phyloP scores from a whole-genome alignment of 2,888 invertebrate genomes.

The Tachina grossa region DNA sequence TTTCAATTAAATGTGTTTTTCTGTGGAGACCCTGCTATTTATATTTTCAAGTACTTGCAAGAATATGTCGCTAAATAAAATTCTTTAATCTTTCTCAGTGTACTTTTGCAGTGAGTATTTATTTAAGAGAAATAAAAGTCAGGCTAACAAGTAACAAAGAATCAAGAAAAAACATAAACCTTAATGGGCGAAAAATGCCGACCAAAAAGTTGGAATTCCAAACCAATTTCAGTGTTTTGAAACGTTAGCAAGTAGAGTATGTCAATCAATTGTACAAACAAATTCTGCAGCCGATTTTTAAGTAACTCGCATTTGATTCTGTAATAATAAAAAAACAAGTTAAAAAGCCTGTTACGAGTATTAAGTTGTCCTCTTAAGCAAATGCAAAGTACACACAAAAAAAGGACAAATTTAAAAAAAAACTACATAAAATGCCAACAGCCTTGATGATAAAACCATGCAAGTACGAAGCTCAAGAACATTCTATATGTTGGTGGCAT shows the following conservation, averaged over 20 bases:
- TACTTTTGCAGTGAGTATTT: no score
- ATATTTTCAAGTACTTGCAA: no score
- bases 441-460: neutral
- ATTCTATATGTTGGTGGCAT: slow-evolving; percentile 57
- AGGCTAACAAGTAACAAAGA: neutral
- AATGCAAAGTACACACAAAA: neutral
- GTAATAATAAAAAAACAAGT: neutral
- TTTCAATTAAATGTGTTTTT: no score
- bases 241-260: slow-evolving; percentile 60
- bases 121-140: neutral
- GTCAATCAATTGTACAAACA: slow-evolving; percentile 72
- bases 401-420: slow-evolving; percentile 30
- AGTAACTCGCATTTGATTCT: slow-evolving; percentile 25
- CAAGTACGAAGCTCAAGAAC: neutral
- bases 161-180: slow-evolving; percentile 9
- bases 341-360: slow-evolving; percentile 53
- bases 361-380: slow-evolving; percentile 71
- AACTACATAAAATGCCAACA: neutral
- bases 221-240: slow-evolving; percentile 66
- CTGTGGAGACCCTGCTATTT: no score
- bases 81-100: slow-evolving; percentile 6
- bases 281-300: slow-evolving; percentile 43
- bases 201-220: slow-evolving; percentile 53
- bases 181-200: slow-evolving; percentile 61
- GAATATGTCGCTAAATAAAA: no score